Evolutionary conservation across 2,113 vertebrate genomes (phyloP).

Genomic region (Pimephales promelas): DNA sequence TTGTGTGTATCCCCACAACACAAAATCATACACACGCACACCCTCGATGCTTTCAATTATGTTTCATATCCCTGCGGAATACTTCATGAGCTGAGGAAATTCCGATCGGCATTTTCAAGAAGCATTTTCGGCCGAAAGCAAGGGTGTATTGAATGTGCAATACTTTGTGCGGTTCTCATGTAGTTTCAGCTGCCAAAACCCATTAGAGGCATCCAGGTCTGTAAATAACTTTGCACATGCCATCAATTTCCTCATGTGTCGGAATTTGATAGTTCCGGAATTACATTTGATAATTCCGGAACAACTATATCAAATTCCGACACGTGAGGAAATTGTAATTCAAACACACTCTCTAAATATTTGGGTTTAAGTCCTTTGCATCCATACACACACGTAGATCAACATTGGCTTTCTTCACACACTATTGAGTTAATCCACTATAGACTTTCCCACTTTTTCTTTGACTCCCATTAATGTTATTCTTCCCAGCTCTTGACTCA

Average conservation of each 20-base stretch:
- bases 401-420: too few relatives aligned
- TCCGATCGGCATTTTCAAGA: too few relatives aligned
- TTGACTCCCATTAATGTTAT: conserved; percentile 36
- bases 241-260: neutral
- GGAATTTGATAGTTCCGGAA: too few relatives aligned
- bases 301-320: too few relatives aligned
- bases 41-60: neutral
- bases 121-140: too few relatives aligned
- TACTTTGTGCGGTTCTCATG: neutral
- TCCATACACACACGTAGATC: too few relatives aligned
- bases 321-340: too few relatives aligned
- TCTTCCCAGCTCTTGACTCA: conserved; percentile 36
- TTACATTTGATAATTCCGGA: too few relatives aligned
- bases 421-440: too few relatives aligned
- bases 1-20: neutral
- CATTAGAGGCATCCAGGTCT: neutral
- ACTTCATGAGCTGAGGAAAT: neutral
- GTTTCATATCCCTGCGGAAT: neutral
- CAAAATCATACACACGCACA: neutral
- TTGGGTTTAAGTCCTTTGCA: too few relatives aligned
- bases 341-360: too few relatives aligned
- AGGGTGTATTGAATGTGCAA: too few relatives aligned
- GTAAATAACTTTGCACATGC: neutral
- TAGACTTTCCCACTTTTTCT: conserved; percentile 21
- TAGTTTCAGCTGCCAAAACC: neutral